Conservation (phyloP, 64 coral and sea anemone genomes). For the Astreopora myriophthalma region DNA sequence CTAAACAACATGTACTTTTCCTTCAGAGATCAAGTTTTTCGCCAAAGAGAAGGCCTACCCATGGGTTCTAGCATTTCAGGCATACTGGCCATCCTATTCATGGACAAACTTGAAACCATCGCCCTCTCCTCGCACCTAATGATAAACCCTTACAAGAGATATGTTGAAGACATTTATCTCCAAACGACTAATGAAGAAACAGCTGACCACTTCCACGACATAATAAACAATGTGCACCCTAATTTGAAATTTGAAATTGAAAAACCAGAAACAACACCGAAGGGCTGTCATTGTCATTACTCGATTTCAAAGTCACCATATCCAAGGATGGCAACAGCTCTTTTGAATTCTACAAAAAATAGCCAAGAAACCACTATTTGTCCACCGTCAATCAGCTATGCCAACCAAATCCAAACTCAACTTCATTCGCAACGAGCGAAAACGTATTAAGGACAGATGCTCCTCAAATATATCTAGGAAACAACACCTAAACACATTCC, state of each 20-base stretch:
- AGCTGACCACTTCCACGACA: not conserved
- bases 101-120: too few relatives aligned
- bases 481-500: conserved; percentile 11
- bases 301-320: conserved; percentile 44
- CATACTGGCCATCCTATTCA: not conserved
- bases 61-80: conserved; percentile 12
- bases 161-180: not conserved
- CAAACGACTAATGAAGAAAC: not conserved
- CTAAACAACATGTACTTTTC: not conserved
- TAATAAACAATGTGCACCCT: not conserved
- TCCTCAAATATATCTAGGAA: not conserved
- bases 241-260: not conserved
- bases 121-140: too few relatives aligned
- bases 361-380: conserved; percentile 34
- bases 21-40: conserved; percentile 3
- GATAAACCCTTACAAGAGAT: too few relatives aligned
- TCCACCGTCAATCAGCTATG: not conserved
- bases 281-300: not conserved
- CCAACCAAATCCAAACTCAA: conserved; percentile 22
- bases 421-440: conserved; percentile 42
- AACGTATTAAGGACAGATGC: conserved; percentile 32
- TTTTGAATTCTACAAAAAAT: not conserved
- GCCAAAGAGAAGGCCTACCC: conserved; percentile 40
- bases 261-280: not conserved
- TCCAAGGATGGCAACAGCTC: not conserved